These are phyloP conservation scores for Solenodon paradoxus DNA, from an alignment of 2,113 vertebrate species.

Conservation along the genomic window DNA sequence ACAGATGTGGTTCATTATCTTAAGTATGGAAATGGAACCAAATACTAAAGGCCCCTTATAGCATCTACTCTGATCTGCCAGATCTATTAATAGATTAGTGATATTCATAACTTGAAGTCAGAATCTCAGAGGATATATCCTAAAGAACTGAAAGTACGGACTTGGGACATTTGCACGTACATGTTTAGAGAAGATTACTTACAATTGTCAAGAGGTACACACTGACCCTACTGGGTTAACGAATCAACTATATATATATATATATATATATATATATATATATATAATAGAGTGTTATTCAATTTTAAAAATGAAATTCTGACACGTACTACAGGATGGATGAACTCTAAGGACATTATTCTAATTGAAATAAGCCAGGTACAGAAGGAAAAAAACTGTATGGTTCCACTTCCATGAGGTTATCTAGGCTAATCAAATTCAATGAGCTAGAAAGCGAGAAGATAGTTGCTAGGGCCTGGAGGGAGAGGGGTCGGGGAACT, in stretches of 20 bases:
- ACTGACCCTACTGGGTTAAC: too few species aligned
- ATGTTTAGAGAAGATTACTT: neutral
- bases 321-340: neutral
- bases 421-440: neutral
- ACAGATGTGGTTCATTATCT: neutral
- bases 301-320: neutral
- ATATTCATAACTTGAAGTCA: neutral
- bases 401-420: neutral
- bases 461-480: neutral
- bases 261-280: neutral
- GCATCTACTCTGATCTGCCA: neutral
- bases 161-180: neutral
- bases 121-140: neutral
- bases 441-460: neutral
- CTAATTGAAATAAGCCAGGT: neutral
- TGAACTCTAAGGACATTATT: too few species aligned
- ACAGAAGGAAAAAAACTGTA: neutral
- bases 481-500: neutral
- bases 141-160: neutral
- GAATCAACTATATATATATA: too few species aligned
- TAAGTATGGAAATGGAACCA: neutral
- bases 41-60: neutral
- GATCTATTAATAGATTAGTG: neutral
- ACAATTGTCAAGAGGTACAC: neutral
- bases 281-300: neutral